A percentile compares a stretch with the other conserved stretches of the same genome.
Conservation (phyloP, 2,113 vertebrate genomes). For the Chlamydotis undulata region DNA sequence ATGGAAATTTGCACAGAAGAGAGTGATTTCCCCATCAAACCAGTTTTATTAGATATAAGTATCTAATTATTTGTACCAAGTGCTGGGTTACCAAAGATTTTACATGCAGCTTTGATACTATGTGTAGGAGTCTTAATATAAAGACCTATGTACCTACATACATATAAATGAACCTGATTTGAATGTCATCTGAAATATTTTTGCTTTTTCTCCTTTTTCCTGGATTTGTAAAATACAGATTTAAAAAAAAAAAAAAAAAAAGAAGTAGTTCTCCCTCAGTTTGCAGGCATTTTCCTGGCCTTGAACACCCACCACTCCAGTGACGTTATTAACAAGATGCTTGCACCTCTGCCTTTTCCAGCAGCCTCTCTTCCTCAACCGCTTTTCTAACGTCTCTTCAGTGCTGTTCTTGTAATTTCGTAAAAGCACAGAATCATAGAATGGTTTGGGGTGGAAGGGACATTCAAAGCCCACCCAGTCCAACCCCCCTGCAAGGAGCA, state of each 20-base stretch:
- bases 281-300: background rate
- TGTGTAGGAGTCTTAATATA: constrained; percentile 68
- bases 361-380: background rate
- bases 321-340: background rate
- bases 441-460: no score
- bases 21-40: constrained; percentile 74
- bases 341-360: background rate
- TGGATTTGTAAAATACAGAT: background rate
- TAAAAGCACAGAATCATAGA: background rate
- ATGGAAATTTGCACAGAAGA: constrained; percentile 58
- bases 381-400: background rate
- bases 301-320: background rate
- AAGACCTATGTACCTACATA: background rate
- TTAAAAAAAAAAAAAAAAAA: background rate
- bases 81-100: constrained; percentile 65
- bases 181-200: constrained; percentile 37
- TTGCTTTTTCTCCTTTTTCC: background rate
- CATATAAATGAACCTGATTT: constrained; percentile 41
- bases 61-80: constrained; percentile 72
- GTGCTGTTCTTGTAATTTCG: background rate
- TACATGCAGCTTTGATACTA: constrained; percentile 61
- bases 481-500: no score
- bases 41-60: constrained; percentile 80
- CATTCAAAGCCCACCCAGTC: no score
- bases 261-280: background rate